These are phyloP conservation scores for Pollenia griseotomentosa DNA, from an alignment of 2,888 invertebrate species.

Conservation along the genomic window DNA sequence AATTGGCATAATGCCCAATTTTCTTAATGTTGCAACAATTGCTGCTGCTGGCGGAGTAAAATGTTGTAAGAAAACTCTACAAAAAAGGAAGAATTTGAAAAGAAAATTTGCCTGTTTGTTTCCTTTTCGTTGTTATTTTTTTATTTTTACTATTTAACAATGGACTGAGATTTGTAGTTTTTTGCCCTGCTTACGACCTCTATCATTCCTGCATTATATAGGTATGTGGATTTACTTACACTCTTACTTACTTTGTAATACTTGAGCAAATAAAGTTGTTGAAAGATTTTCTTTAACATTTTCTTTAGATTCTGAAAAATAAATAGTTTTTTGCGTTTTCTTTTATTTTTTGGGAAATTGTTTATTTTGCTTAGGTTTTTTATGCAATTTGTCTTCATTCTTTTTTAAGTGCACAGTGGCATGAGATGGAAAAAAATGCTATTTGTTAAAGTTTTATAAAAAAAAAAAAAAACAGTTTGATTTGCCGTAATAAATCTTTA, in stretches of 20 bases:
- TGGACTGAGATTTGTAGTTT: conserved; percentile 46
- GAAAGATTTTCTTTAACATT: conserved; percentile 48
- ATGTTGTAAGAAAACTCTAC: conserved; percentile 30
- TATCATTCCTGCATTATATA: not conserved
- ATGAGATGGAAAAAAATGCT: too few species aligned
- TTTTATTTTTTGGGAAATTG: conserved; percentile 5
- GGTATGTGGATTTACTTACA: conserved; percentile 1
- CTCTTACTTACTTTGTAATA: conserved; percentile 38
- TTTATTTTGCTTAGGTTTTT: conserved; percentile 21
- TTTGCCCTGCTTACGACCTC: conserved; percentile 5
- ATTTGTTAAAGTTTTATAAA: too few species aligned
- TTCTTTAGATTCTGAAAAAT: conserved; percentile 6
- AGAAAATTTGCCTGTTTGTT: conserved; percentile 45
- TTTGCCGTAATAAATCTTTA: too few species aligned
- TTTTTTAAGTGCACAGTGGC: conserved; percentile 20
- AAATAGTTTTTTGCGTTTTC: conserved; percentile 8
- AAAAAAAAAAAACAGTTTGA: too few species aligned
- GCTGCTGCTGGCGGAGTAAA: conserved; percentile 56
- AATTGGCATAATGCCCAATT: conserved; percentile 70
- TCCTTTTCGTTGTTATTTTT: conserved; percentile 45
- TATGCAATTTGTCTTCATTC: not conserved
- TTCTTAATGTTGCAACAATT: conserved; percentile 64
- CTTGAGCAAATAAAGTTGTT: conserved; percentile 55
- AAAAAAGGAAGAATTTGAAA: not conserved
- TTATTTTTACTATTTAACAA: conserved; percentile 47